A percentile compares a stretch with the other conserved stretches of the same genome.
These are phyloP conservation scores for Lepidotrigona ventralis DNA, from an alignment of 1,140 invertebrate species.

Conservation along the genomic window DNA sequence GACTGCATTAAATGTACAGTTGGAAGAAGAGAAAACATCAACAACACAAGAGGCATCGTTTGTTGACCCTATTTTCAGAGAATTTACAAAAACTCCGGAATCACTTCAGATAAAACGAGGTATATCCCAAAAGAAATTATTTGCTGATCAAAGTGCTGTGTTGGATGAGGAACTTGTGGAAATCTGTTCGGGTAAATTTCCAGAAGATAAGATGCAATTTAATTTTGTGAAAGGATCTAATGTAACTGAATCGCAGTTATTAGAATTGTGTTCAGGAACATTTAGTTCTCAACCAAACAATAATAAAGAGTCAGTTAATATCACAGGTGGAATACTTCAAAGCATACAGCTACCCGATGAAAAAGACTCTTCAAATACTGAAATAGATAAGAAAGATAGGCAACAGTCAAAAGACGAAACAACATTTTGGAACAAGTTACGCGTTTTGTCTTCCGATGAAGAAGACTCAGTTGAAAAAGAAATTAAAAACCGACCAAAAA, in stretches of 20 bases:
- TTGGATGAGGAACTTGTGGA: conserved; percentile 80
- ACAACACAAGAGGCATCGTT: conserved; percentile 11
- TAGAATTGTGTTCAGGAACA: conserved; percentile 68
- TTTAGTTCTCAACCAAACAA: conserved; percentile 60
- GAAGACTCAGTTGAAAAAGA: conserved; percentile 62
- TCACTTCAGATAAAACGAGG: conserved; percentile 36
- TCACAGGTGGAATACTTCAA: conserved; percentile 62
- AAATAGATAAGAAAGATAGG: neutral
- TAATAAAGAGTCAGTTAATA: conserved; percentile 51
- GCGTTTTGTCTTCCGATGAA: conserved; percentile 38
- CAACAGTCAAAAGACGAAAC: neutral
- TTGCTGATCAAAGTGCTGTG: conserved; percentile 68
- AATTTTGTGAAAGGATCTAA: conserved; percentile 14
- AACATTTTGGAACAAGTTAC: conserved; percentile 21
- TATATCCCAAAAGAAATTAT: conserved; percentile 73
- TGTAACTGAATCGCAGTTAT: conserved; percentile 66
- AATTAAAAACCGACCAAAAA: conserved; percentile 74
- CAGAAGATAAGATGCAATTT: conserved; percentile 22
- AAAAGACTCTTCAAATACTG: conserved; percentile 39
- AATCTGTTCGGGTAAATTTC: conserved; percentile 81
- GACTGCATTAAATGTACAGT: conserved; percentile 71
- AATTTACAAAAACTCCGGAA: conserved; percentile 46
- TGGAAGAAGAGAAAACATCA: conserved; percentile 67
- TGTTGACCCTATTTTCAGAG: conserved; percentile 9
- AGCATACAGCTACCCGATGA: conserved; percentile 62